These are phyloP conservation scores for Bubo blakistoni DNA, from an alignment of 2,113 vertebrate genomes.

Conservation along the genomic window DNA sequence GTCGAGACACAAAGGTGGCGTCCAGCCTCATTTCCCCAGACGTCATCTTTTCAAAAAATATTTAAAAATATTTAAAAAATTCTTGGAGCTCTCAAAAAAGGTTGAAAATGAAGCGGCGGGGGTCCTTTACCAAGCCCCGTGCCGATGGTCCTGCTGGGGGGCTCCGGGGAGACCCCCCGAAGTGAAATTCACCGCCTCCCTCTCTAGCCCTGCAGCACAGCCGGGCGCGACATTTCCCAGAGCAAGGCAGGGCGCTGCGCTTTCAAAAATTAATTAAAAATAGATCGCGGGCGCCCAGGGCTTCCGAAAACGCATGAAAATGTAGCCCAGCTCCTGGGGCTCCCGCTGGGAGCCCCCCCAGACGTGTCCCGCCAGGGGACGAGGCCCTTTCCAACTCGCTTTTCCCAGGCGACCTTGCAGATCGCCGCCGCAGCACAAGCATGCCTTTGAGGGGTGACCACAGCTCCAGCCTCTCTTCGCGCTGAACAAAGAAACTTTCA, in stretches of 20 bases:
- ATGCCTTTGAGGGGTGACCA: constrained; percentile 53
- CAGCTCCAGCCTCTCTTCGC: constrained; percentile 14
- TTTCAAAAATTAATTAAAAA: constrained; percentile 88
- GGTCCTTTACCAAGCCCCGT: constrained; percentile 49
- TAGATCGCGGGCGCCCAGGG: constrained; percentile 42
- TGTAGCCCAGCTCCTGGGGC: constrained; percentile 32
- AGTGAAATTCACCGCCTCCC: constrained; percentile 51
- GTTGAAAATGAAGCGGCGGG: constrained; percentile 70
- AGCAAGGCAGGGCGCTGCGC: neutral
- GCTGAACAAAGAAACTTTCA: constrained; percentile 69
- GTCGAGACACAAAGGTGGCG: constrained; percentile 92
- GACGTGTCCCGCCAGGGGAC: neutral
- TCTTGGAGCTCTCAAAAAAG: neutral
- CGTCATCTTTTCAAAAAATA: constrained; percentile 99
- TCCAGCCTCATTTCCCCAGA: constrained; percentile 84
- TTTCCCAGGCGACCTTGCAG: constrained; percentile 69
- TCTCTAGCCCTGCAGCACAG: constrained; percentile 31
- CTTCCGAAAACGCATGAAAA: constrained; percentile 74
- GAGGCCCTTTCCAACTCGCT: neutral
- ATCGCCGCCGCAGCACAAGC: constrained; percentile 43
- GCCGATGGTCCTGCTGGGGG: neutral
- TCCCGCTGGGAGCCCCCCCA: neutral
- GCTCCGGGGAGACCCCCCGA: constrained; percentile 8
- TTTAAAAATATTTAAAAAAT: constrained; percentile 93
- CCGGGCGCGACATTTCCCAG: constrained; percentile 62